Base-by-base conservation (phyloP, 1,140 invertebrate species). In the Lysiphlebus fabarum region DNA sequence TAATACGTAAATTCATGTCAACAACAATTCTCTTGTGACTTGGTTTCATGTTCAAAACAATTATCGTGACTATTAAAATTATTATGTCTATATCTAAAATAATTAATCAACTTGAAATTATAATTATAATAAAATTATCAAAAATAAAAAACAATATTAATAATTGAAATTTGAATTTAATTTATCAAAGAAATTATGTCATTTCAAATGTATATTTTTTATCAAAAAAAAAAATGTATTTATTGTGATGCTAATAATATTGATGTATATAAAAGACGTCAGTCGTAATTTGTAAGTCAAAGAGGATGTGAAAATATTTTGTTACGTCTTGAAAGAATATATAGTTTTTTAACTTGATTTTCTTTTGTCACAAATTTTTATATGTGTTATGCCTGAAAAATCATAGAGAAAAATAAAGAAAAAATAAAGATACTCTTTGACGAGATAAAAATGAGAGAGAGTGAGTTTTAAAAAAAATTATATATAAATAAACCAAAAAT, bases 241-340 rank as follows among this genome's bases (percentile, higher is more conserved):
- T n/a, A n/a, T n/a, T n/a, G n/a, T n/a, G 40, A 34, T 14, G 58
- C 51, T 60, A 60, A 60, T 26, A 26, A 26, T 60, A 60, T 60
- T 55, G 58, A 60, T 43, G 51, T 44, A 60, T 36, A 53, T 17
- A 17, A 45, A 60, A 44, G 58, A 55, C 44, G 43, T n/a, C 58
- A 53, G 58, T 59, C 58, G 58, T 59, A 59, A 53, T 41, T 53
- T 50, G 53, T 59, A 50, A 60, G 53, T 55, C 58, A 60, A 60
- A 60, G 58, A 48, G 36, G 14, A 41, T 41, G 41, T 44, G 37
- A 38, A 41, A 34, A 33, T 51, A 51, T 51, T 51, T 51, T 51
- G 33, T 53, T 43, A 11, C 44, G 41, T 44, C 38, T 41, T 55
- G 53, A 11, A 42, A 42, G 34, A 17, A 9, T 42, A 12, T 55